Evolutionary conservation across 2,797 vertebrate genomes (phyloP).

Genomic region (Todus mexicanus): DNA sequence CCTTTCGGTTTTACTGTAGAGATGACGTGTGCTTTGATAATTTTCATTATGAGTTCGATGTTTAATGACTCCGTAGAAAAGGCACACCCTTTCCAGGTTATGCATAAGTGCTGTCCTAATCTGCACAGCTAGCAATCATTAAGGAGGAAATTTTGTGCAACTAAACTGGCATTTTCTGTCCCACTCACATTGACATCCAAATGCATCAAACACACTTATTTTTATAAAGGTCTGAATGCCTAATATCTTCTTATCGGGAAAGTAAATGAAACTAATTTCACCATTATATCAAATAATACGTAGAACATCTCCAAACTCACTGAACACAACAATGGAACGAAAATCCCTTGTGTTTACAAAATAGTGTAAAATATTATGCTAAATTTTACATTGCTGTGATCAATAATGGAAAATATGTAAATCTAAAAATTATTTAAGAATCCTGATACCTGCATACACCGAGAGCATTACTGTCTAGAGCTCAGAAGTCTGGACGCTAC

Average conservation of each 20-base stretch:
- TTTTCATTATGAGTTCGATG: background rate
- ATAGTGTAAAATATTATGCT: background rate
- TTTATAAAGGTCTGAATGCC: background rate
- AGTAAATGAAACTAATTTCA: background rate
- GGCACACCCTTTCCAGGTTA: background rate
- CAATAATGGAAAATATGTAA: background rate
- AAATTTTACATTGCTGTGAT: background rate
- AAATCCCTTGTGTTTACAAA: background rate
- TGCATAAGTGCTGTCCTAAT: background rate
- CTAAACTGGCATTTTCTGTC: background rate
- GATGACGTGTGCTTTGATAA: background rate
- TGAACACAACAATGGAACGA: background rate
- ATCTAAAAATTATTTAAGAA: background rate
- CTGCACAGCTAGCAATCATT: background rate
- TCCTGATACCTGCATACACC: background rate
- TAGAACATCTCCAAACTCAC: background rate
- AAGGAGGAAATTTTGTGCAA: background rate
- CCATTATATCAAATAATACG: background rate
- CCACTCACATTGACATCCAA: background rate
- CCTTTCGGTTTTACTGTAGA: background rate
- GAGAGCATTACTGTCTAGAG: background rate
- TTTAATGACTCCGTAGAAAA: background rate
- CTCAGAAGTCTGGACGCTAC: background rate
- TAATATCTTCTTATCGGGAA: background rate
- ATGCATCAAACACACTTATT: background rate